These are phyloP conservation scores for Epinephelus moara DNA, from an alignment of 2,113 vertebrate genomes.

Conservation along the genomic window DNA sequence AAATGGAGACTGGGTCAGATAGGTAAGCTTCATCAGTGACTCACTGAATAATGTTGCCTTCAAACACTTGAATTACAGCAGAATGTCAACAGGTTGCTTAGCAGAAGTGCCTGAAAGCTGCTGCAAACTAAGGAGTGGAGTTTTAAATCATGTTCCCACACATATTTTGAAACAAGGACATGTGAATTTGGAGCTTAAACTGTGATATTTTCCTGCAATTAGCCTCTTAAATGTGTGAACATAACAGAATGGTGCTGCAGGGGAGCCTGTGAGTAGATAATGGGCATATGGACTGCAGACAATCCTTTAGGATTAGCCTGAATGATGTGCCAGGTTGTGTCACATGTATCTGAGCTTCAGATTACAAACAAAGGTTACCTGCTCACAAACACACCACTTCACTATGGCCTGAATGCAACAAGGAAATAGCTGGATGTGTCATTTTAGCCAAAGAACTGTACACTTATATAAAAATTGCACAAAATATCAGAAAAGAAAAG, in stretches of 20 bases:
- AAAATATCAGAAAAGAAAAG: background rate
- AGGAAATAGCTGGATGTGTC: background rate
- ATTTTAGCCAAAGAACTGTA: background rate
- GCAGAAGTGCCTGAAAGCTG: background rate
- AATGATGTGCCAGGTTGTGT: conserved; percentile 70
- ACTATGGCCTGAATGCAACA: background rate
- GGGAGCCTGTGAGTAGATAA: conserved; percentile 64
- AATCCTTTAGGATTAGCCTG: conserved; percentile 84
- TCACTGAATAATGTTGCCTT: background rate
- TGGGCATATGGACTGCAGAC: conserved; percentile 82
- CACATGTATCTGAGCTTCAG: conserved; percentile 74
- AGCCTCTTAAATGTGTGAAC: background rate
- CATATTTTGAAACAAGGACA: background rate
- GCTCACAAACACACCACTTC: conserved; percentile 30
- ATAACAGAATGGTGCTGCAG: conserved; percentile 16
- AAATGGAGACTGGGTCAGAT: conserved; percentile 89
- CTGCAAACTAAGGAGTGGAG: background rate
- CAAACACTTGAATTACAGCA: background rate
- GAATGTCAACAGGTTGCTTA: background rate
- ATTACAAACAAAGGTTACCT: conserved; percentile 77
- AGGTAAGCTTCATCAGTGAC: conserved; percentile 83
- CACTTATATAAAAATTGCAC: background rate
- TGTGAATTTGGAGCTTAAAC: background rate
- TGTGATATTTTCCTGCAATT: background rate
- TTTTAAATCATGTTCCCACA: background rate